Conservation (phyloP, 2,797 vertebrate genomes). For the Danio albolineatus region DNA sequence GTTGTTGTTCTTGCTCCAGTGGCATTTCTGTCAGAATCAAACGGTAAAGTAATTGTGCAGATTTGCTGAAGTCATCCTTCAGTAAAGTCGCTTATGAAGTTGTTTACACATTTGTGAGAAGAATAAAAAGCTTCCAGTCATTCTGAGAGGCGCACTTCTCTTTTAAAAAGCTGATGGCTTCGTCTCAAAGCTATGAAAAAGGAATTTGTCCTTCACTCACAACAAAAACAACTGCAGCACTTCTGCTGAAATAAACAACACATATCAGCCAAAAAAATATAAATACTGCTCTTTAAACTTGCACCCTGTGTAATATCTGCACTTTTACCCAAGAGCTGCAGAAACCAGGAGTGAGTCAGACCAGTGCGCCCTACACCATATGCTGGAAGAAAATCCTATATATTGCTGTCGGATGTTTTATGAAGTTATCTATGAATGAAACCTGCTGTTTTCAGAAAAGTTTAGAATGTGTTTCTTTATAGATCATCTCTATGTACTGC, state of each 20-base stretch:
- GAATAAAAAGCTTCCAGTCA: conserved; percentile 19
- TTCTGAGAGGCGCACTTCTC: conserved; percentile 37
- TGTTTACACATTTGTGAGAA: conserved; percentile 31
- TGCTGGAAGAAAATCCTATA: no score
- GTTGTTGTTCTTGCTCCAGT: neutral
- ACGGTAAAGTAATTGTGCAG: conserved; percentile 40
- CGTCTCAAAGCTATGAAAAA: conserved; percentile 20
- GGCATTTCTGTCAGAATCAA: conserved; percentile 36
- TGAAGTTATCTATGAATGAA: no score
- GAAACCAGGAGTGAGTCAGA: no score
- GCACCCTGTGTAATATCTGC: conserved; percentile 14
- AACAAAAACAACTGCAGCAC: conserved; percentile 19
- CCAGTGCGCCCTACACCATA: no score
- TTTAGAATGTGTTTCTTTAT: no score
- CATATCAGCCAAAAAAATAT: conserved; percentile 18
- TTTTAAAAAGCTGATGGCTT: conserved; percentile 42
- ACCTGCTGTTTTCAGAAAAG: no score
- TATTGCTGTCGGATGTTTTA: no score
- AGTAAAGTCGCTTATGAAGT: conserved; percentile 26
- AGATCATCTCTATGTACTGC: no score
- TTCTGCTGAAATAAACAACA: conserved; percentile 41
- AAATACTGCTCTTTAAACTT: conserved; percentile 37
- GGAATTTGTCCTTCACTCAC: conserved; percentile 46
- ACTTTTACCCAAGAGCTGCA: neutral
- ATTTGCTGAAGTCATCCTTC: conserved; percentile 25